Percentiles rank a stretch among this genome's conserved stretches.
phyloP scores from a whole-genome alignment of 2,888 invertebrate species.

The Tiphia femorata region DNA sequence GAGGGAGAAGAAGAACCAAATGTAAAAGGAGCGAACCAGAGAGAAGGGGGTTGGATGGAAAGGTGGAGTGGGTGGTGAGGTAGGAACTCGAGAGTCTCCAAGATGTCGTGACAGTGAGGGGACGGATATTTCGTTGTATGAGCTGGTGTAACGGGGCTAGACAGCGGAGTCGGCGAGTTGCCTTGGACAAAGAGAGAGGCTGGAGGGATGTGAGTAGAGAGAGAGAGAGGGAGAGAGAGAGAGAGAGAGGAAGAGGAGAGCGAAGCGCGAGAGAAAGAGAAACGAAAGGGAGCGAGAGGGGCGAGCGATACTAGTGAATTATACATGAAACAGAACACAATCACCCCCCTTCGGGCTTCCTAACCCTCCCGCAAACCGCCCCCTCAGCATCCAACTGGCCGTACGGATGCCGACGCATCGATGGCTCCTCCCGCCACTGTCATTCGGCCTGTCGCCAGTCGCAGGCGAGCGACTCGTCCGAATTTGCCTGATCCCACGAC shows the following conservation, averaged over 20 bases:
- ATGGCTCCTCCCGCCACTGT: conserved; percentile 27
- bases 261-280: no score
- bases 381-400: conserved; percentile 43
- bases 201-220: no score
- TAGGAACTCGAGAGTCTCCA: conserved; percentile 30
- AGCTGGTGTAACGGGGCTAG: conserved; percentile 51
- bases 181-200: no score
- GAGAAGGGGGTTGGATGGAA: neutral
- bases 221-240: no score
- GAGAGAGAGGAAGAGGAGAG: no score
- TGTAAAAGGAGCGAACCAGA: neutral
- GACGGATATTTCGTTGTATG: conserved; percentile 40
- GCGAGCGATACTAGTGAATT: conserved; percentile 59
- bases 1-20: conserved; percentile 1
- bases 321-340: conserved; percentile 63
- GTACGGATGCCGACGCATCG: conserved; percentile 44
- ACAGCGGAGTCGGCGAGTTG: conserved; percentile 55
- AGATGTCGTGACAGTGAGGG: conserved; percentile 50
- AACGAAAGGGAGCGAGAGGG: conserved; percentile 51
- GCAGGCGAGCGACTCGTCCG: conserved; percentile 38
- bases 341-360: conserved; percentile 49
- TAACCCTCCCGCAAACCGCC: conserved; percentile 45
- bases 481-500: no score
- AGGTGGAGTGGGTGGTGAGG: conserved; percentile 5
- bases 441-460: conserved; percentile 33